Evolutionary conservation across 2,888 invertebrate species (phyloP), one percentile per base, ranked within the genome.

Genomic region (Unio pictorum): DNA sequence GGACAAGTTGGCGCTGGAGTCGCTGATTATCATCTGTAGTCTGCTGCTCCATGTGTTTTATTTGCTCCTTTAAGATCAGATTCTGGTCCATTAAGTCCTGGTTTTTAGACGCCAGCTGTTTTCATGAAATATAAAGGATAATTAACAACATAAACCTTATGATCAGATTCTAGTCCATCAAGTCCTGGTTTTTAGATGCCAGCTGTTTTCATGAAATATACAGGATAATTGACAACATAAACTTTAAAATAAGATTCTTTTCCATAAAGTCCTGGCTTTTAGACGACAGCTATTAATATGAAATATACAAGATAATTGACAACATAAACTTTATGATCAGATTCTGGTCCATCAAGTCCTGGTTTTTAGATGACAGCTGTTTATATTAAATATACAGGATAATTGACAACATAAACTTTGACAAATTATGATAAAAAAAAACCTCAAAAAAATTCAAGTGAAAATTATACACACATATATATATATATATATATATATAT

Each of bases 261-360:
- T 87, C 86, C 80, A 86, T 77, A 64, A 87, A 73, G 62, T 87
- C 88, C 71, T 88, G 87, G 68, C 86, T 87, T 66, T 84, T 81
- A 28, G 69, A 64, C 0, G 83, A 82, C 70, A 87, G 75, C 88
- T 88, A 75, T 18, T 70, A 67, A 34, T 30, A 59, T 55, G 67
- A 45, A 45, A 45, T 45, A 45, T 45, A 45, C 11, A 34, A 3
- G 45, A 11, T 15, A 11, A 45, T 3, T 45, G 45, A 45, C 3
- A 3, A 45, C 45, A 45, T 3, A 23, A 23, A 23, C 63, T 80
- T 76, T 65, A 84, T 67, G 8, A 82, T 79, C 64, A 87, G 71
- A 55, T 79, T 81, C 71, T 85, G 83, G 65, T 87, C 86, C 80
- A 86, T 77, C 66, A 87, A 73, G 62, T 87, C 88, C 71, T 88